Base-by-base conservation (phyloP, 2,888 invertebrate genomes). In the Apantesis nais region DNA sequence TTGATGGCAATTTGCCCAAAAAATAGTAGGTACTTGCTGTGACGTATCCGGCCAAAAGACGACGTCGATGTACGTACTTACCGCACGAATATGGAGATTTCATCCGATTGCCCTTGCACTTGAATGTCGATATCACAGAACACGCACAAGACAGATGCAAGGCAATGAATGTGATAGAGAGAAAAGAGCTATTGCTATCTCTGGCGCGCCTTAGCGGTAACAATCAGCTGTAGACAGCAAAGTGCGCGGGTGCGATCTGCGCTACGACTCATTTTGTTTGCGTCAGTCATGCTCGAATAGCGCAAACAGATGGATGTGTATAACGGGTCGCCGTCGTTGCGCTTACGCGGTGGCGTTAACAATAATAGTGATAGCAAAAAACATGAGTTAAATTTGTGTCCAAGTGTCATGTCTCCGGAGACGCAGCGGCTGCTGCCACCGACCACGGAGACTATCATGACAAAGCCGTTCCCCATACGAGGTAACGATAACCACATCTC, bases 401-500 rank as follows among this genome's bases (percentile, higher is more conserved):
- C 97, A n/a, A 97, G 97, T 93, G 96, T 95, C 12, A 97, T 97
- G 97, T 97, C 97, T 29, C 95, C 96, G 72, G 96, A 96, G 88
- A 96, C 96, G 14, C 96, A 96, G 87, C 93, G 96, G 85, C 95
- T 97, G 77, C 89, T 97, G 86, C 97, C 97, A 73, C 97, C 98
- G 67, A 97, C 97, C 16, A 96, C 97, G 73, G 98, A 98, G 88
- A 98, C 98, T 63, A 97, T 98, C 67, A 97, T 97, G 96, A 98
- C 98, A 62, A 98, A 98, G 95, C 98, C 98, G 74, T 98, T 98
- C 92, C 98, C 98, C 44, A 97, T 98, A 81, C 96, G 98, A 95
- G 97, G 97, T 97, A 95, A 88, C 78, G 85, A 73, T 69, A 66
- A 73, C 72, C 68, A 64, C 68, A 70, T 66, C 73, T 72, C 70